Base-by-base conservation (phyloP, 2,797 vertebrate species). In the Clarias laeviceps region DNA sequence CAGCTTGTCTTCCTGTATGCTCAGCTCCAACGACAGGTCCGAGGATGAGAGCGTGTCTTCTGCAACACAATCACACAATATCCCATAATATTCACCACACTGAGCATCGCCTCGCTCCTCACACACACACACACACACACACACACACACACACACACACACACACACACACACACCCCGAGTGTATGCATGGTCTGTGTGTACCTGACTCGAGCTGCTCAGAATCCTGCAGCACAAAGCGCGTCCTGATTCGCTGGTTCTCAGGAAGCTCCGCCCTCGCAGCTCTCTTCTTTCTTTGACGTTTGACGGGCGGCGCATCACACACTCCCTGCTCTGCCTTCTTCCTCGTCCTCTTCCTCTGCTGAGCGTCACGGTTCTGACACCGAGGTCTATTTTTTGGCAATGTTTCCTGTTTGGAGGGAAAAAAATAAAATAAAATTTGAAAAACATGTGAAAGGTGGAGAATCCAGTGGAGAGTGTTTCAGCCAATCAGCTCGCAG, bases 1-100 rank as follows among this genome's bases (percentile, higher is more conserved):
- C 27, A 70, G 59, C 0, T 89, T 87, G 5, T 91, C 91, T 83
- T 94, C 92, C 0, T 91, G 40, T 22, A 92, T 86, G 91, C 92
- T 94, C 22, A 93, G 90, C 88, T 94, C 91, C 20, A 94, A 91
- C 37, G 94, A 94, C 1, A 94, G 90, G 74, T 95, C 96, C 80
- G 96, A 94, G 8, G 96, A 94, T 5, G 92, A 90, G 29, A 92
- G 88, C 88, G 91, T 61, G 22, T 91, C 86, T 24, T 92, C 92
- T 4, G 93, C 45, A 83, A 57, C 14, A 84, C 69, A 50, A 72
- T 32, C 11, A 56, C 1, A 81, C 32, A 11, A 37, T 22, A 80
- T 64, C 37, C 61, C 32, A 80, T 65, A 80, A 80, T 27, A 64
- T 18, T 34, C 78, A 40, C 11, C 76, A 62, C 50, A 24, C 20